These are phyloP conservation scores for Zaprionus africanus DNA, from an alignment of 1,140 invertebrate genomes.

Conservation along the genomic window DNA sequence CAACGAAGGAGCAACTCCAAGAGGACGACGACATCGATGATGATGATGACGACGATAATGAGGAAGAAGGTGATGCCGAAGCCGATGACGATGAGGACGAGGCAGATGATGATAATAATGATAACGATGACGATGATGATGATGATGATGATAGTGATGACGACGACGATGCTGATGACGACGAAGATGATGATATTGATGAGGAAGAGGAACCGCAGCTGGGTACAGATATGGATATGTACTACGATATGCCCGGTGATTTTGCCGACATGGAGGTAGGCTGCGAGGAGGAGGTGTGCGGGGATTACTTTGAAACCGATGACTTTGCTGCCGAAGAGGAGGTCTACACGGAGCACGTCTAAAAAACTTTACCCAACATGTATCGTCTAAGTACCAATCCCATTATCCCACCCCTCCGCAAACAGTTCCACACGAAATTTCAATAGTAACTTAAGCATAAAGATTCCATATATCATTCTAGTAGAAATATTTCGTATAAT, in stretches of 20 bases:
- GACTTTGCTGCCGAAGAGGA: conserved; percentile 72
- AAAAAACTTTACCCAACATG: conserved; percentile 18
- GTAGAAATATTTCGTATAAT: neutral
- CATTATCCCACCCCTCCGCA: neutral
- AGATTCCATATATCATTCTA: conserved; percentile 3
- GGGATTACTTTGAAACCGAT: conserved; percentile 51
- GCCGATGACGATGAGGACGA: conserved; percentile 57
- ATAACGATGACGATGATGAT: conserved; percentile 9
- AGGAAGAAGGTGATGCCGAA: conserved; percentile 6
- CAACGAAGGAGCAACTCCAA: conserved; percentile 10
- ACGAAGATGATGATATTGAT: conserved; percentile 22
- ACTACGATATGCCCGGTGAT: conserved; percentile 58
- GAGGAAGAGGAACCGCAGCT: conserved; percentile 38
- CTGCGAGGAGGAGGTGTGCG: conserved; percentile 74
- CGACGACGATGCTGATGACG: conserved; percentile 12
- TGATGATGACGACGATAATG: conserved; percentile 15
- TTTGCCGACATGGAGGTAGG: conserved; percentile 74
- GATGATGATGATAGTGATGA: conserved; percentile 15
- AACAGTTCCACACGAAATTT: neutral
- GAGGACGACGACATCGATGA: conserved; percentile 3
- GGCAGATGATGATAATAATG: conserved; percentile 31
- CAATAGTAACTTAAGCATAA: neutral
- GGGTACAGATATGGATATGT: conserved; percentile 57
- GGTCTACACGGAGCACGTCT: conserved; percentile 64
- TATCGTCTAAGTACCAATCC: no score